phyloP scores from a whole-genome alignment of 2,113 vertebrate species.

The Thunnus thynnus region DNA sequence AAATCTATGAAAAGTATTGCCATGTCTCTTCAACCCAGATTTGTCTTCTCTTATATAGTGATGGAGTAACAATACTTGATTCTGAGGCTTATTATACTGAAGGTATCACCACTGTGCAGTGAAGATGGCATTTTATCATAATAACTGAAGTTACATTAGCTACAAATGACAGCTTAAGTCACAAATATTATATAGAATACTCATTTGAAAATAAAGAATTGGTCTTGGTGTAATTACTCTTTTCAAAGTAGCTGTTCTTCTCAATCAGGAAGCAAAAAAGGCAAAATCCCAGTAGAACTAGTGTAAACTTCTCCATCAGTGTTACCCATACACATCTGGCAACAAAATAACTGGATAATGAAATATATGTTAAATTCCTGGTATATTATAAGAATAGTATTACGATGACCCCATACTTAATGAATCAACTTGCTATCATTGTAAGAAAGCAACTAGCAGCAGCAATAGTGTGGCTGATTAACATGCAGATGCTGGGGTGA shows the following conservation, averaged over 20 bases:
- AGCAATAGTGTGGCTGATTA: slow-evolving; percentile 27
- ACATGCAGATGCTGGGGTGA: not conserved
- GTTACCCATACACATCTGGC: not conserved
- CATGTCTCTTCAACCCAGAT: slow-evolving; percentile 30
- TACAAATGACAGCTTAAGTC: not conserved
- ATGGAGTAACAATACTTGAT: slow-evolving; percentile 17
- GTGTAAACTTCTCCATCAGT: not conserved
- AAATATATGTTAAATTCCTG: not conserved
- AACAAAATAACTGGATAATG: not conserved
- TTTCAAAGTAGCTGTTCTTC: not conserved
- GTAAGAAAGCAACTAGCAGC: slow-evolving; percentile 17
- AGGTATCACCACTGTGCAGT: not conserved
- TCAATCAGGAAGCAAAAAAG: not conserved
- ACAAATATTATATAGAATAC: not conserved
- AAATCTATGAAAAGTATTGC: slow-evolving; percentile 25
- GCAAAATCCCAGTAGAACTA: not conserved
- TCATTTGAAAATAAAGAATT: not conserved
- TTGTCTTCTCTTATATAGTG: not conserved
- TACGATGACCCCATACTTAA: not conserved
- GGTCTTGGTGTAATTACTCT: not conserved
- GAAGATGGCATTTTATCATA: not conserved
- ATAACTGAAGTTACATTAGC: not conserved
- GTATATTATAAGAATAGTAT: not conserved
- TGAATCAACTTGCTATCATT: not conserved
- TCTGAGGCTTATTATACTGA: slow-evolving; percentile 6